phyloP scores from a whole-genome alignment of 1,140 invertebrate species.

The Drosophila eugracilis region DNA sequence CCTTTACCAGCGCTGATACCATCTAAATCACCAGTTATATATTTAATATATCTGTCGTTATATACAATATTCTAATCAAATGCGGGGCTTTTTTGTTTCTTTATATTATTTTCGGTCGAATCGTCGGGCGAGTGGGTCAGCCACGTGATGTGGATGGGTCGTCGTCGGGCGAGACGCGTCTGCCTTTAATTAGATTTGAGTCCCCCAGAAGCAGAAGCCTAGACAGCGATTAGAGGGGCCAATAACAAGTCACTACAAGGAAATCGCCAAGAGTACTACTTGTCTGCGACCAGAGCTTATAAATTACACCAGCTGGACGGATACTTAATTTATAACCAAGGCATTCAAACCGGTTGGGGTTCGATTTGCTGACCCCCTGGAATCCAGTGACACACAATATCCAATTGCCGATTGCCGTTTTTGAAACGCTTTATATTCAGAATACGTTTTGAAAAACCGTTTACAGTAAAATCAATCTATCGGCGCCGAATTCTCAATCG shows the following conservation, averaged over 20 bases:
- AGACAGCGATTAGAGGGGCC: constrained; percentile 30
- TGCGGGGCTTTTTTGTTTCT: neutral
- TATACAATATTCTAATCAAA: constrained; percentile 41
- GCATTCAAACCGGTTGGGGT: constrained; percentile 57
- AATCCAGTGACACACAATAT: constrained; percentile 30
- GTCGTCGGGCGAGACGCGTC: constrained; percentile 34
- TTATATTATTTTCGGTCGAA: constrained; percentile 19
- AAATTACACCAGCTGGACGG: constrained; percentile 54
- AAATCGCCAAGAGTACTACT: constrained; percentile 22
- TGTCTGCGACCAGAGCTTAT: constrained; percentile 17
- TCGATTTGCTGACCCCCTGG: constrained; percentile 19
- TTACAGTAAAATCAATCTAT: constrained; percentile 65
- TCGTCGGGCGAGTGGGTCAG: constrained; percentile 14
- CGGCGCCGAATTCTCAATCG: constrained; percentile 44
- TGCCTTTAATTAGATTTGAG: constrained; percentile 59
- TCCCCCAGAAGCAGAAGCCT: constrained; percentile 10
- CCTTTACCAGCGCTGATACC: constrained; percentile 23
- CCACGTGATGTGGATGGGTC: constrained; percentile 60
- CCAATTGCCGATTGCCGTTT: constrained; percentile 45
- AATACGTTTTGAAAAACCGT: constrained; percentile 52
- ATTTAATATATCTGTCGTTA: constrained; percentile 44
- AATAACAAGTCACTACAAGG: constrained; percentile 19
- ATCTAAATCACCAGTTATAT: constrained; percentile 51
- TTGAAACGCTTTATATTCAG: constrained; percentile 65
- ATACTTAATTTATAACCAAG: constrained; percentile 58